Conservation (phyloP, 2,113 vertebrate genomes). For the Myanophis thanlyinensis region DNA sequence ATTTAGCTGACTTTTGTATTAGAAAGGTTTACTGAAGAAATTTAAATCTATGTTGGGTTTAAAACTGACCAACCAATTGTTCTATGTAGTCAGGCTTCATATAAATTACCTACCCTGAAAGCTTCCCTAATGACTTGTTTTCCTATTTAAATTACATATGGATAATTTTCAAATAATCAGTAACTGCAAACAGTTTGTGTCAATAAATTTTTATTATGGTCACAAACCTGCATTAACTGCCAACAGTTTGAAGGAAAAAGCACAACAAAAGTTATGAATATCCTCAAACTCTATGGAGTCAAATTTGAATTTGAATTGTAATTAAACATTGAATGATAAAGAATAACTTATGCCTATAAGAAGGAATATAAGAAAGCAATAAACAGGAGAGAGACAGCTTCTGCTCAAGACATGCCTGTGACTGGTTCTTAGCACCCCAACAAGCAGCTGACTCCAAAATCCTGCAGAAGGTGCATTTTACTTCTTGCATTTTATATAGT, state of each 20-base stretch:
- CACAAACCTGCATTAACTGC: no score
- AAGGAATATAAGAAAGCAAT: no score
- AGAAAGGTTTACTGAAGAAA: neutral
- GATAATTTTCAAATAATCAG: neutral
- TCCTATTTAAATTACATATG: neutral
- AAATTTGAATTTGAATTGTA: no score
- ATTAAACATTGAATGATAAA: no score
- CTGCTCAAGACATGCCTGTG: no score
- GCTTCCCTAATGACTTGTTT: neutral
- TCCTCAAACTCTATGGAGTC: neutral
- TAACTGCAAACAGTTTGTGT: neutral
- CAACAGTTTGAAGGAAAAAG: neutral
- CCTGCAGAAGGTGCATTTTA: neutral
- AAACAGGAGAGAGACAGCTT: no score
- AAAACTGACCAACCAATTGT: neutral
- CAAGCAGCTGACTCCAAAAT: neutral
- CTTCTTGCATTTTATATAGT: neutral
- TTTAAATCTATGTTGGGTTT: neutral
- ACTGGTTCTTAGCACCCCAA: no score
- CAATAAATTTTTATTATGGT: neutral
- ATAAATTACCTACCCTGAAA: neutral
- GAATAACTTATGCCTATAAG: no score
- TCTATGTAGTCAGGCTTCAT: neutral
- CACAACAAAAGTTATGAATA: neutral
- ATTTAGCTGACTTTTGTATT: neutral